A percentile compares a stretch with the other conserved stretches of the same genome.
Conservation (phyloP, 2,797 vertebrate genomes). For the Leptodactylus fallax region DNA sequence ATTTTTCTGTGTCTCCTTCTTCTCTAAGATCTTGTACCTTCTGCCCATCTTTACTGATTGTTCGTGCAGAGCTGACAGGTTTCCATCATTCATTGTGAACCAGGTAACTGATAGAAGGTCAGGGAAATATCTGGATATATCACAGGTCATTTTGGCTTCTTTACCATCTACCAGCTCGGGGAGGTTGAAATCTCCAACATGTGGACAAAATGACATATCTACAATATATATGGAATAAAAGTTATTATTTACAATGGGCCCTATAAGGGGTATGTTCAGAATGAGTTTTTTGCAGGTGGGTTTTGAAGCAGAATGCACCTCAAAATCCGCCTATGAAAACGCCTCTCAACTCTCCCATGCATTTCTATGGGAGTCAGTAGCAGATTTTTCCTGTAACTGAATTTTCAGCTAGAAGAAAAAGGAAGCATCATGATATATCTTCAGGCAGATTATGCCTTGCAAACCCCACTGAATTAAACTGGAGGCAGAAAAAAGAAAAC, state of each 20-base stretch:
- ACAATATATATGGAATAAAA: not conserved
- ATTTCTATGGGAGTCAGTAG: no score
- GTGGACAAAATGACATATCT: conserved; percentile 38
- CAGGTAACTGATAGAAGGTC: not conserved
- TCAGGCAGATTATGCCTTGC: no score
- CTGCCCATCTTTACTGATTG: not conserved
- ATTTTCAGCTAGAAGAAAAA: no score
- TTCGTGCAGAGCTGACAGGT: not conserved
- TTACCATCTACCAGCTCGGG: not conserved
- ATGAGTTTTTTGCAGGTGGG: no score
- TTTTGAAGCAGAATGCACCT: no score
- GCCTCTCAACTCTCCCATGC: no score
- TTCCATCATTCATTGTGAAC: not conserved
- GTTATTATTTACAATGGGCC: not conserved
- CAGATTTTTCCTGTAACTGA: no score
- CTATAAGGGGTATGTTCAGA: no score
- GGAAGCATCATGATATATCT: no score
- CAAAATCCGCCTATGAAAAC: no score
- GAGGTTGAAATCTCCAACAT: not conserved
- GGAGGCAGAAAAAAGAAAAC: no score
- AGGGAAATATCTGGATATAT: conserved; percentile 24
- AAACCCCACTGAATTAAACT: no score
- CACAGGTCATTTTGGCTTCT: not conserved
- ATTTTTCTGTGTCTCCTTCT: not conserved
- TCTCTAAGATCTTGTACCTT: not conserved